phyloP scores from a whole-genome alignment of 2,113 vertebrate species.

The Penelope pileata region DNA sequence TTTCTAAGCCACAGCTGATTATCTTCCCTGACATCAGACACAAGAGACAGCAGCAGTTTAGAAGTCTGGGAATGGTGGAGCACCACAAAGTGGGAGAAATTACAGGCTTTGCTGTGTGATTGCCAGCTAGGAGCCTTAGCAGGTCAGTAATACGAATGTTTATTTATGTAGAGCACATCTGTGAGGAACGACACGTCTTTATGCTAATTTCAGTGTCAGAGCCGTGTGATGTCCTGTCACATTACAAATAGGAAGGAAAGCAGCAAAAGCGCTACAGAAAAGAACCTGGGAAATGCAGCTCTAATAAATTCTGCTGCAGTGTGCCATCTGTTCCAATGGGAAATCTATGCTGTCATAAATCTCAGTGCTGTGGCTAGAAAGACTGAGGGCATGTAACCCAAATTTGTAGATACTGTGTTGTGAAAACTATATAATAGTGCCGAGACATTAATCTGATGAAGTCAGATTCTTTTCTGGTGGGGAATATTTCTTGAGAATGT shows the following conservation, averaged over 20 bases:
- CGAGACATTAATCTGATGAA: not conserved
- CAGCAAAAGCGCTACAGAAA: not conserved
- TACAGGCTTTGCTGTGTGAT: not conserved
- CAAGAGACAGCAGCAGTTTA: not conserved
- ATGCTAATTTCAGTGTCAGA: conserved; percentile 30
- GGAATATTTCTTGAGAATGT: not conserved
- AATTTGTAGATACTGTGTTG: not conserved
- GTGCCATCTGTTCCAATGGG: conserved; percentile 27
- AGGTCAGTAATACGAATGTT: conserved; percentile 18
- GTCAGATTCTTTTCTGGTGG: not conserved
- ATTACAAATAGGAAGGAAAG: not conserved
- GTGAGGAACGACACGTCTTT: not conserved
- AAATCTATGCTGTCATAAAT: conserved; percentile 24
- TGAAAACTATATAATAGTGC: not conserved
- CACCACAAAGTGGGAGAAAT: not conserved
- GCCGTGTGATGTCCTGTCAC: not conserved
- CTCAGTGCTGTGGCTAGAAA: conserved; percentile 43
- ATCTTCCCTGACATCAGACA: conserved; percentile 22
- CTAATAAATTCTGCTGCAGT: conserved; percentile 30
- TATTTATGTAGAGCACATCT: conserved; percentile 48
- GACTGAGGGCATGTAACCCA: not conserved
- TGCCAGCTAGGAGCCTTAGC: not conserved
- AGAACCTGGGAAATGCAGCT: conserved; percentile 1
- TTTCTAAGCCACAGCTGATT: conserved; percentile 28
- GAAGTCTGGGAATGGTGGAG: conserved; percentile 1